Evolutionary conservation across 2,797 vertebrate genomes (phyloP), one percentile per base, ranked within the genome.

Genomic region (Octomys mimax): DNA sequence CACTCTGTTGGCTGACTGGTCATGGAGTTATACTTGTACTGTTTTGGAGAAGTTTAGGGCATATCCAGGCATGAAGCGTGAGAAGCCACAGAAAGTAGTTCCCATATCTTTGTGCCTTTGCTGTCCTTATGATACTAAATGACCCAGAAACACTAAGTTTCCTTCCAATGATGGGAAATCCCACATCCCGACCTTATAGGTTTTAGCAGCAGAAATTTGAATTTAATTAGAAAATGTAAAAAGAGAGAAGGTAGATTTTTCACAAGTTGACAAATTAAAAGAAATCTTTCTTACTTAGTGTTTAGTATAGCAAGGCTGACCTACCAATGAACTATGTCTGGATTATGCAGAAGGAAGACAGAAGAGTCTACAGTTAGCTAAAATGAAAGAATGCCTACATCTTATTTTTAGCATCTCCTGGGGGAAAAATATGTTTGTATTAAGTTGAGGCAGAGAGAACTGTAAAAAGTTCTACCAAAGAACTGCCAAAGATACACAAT

Each of bases 141-240:
- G 16, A 57, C 5, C n/a, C 8, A 92, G 59, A 59, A 66, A 71
- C 39, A 59, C 10, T 52, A 73, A 54, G 84, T 78, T 83, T 92
- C 39, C 18, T 92, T 83, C 71, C 85, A 80, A 77, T 49, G 14
- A 64, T 26, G 71, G 6, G 59, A 89, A 71, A 57, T 83, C 22
- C 78, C 46, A 21, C 21, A 95, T 59, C 33, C n/a, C 85, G 19
- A 9, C 42, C 68, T 80, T 70, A 39, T 36, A 39, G 68, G 14
- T 68, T 95, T 18, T 82, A 91, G 62, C 64, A 83, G 33, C 33
- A 89, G 75, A 83, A 83, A 94, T 83, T 92, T 95, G 61, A 88
- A 88, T 95, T 91, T 91, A 49, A n/a, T 83, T 84, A 93, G 21
- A 78, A 75, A 77, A 87, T 36, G 19, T 33, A 88, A 87, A 75